Evolutionary conservation across 1,140 invertebrate species (phyloP).

Genomic region (Eufriesea mexicana): DNA sequence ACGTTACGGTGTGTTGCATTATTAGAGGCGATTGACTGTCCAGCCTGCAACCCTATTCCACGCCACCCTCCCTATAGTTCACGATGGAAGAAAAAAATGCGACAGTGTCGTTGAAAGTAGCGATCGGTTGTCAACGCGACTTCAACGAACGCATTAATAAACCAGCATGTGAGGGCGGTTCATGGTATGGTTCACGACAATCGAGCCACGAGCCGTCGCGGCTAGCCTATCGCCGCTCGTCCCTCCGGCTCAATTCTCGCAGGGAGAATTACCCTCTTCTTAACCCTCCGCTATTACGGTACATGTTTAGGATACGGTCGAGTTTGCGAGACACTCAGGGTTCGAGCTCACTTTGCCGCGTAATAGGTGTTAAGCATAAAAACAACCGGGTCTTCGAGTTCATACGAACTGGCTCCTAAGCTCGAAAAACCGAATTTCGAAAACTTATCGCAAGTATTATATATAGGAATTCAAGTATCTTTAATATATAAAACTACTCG

Average conservation of each 20-base stretch:
- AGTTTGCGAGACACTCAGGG: constrained; percentile 17
- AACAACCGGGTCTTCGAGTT: not conserved
- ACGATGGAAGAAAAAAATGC: not conserved
- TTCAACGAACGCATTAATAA: constrained; percentile 43
- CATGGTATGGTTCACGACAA: constrained; percentile 5
- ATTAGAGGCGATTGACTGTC: not conserved
- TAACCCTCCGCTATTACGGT: constrained; percentile 33
- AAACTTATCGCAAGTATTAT: too few species aligned
- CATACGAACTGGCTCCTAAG: too few species aligned
- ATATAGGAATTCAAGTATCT: too few species aligned
- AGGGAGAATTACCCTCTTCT: constrained; percentile 44
- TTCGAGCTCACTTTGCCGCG: constrained; percentile 10
- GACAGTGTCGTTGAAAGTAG: constrained; percentile 20
- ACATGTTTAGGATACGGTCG: constrained; percentile 36
- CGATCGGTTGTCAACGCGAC: constrained; percentile 48
- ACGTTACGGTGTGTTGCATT: not conserved
- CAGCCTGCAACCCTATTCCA: not conserved
- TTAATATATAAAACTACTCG: too few species aligned
- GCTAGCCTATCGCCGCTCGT: not conserved
- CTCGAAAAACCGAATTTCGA: not conserved
- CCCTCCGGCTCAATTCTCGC: constrained; percentile 16
- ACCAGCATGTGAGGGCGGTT: constrained; percentile 12
- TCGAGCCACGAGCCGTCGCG: constrained; percentile 26
- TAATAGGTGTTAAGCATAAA: constrained; percentile 36
- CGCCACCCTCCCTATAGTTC: not conserved